Conservation (phyloP, 2,888 invertebrate species). For the Tachina lurida region DNA sequence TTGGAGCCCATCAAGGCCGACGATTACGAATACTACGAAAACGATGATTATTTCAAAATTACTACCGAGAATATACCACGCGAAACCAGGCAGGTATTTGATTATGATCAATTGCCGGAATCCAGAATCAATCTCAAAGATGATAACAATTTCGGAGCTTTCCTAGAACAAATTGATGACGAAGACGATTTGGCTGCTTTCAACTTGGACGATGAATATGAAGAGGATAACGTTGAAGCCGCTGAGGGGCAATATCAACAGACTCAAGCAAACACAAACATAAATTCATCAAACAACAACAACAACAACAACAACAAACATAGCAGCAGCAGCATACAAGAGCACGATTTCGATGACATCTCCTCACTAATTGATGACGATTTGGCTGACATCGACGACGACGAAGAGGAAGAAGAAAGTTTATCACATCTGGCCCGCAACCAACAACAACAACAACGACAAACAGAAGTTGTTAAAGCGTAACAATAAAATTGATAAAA, state of each 20-base stretch:
- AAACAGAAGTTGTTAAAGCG: conserved; percentile 49
- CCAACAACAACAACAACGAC: conserved; percentile 11
- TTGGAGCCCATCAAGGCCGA: conserved; percentile 73
- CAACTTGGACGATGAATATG: conserved; percentile 72
- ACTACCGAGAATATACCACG: conserved; percentile 77
- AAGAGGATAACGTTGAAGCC: conserved; percentile 59
- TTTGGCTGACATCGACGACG: conserved; percentile 59
- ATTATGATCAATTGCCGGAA: conserved; percentile 82
- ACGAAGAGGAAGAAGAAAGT: conserved; percentile 53
- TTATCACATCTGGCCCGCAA: conserved; percentile 59
- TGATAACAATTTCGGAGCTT: conserved; percentile 47
- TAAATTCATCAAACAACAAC: conserved; percentile 63
- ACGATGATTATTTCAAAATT: conserved; percentile 69
- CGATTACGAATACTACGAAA: conserved; percentile 65
- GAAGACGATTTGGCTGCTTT: conserved; percentile 69
- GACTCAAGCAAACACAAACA: conserved; percentile 38
- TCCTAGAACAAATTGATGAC: conserved; percentile 66
- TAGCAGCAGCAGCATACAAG: conserved; percentile 76
- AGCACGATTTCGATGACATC: conserved; percentile 75
- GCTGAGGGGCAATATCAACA: conserved; percentile 11
- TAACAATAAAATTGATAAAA: conserved; percentile 46
- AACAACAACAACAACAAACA: conserved; percentile 65
- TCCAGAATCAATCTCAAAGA: conserved; percentile 73
- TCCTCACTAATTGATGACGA: conserved; percentile 71
- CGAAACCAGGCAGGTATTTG: conserved; percentile 81